Evolutionary conservation across 2,888 invertebrate species (phyloP).

Genomic region (Spilosoma lubricipeda): DNA sequence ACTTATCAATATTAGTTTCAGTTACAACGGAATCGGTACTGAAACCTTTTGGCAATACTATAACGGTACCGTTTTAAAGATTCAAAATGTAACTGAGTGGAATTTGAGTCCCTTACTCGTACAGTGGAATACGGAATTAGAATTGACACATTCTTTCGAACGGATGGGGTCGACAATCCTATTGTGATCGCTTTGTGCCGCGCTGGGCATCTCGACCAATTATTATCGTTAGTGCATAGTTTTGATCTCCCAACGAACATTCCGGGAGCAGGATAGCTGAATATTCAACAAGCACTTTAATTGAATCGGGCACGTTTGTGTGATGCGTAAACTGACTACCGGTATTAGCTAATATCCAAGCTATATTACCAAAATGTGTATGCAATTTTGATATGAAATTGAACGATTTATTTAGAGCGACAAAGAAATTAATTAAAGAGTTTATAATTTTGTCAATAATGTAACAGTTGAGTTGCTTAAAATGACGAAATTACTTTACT

Average conservation of each 20-base stretch:
- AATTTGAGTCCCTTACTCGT: neutral
- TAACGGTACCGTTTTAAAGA: neutral
- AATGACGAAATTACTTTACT: neutral
- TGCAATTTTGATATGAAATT: neutral
- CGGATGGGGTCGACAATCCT: slow-evolving; percentile 23
- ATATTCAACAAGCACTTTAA: slow-evolving; percentile 49
- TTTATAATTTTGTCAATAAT: neutral
- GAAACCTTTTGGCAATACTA: neutral
- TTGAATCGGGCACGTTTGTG: slow-evolving; percentile 40
- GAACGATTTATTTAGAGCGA: neutral
- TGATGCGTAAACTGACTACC: slow-evolving; percentile 20
- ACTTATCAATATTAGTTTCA: neutral
- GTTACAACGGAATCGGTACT: neutral
- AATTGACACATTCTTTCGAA: slow-evolving; percentile 17
- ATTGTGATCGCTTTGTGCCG: slow-evolving; percentile 23
- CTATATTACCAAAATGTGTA: neutral
- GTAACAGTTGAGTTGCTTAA: neutral
- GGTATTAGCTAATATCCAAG: neutral
- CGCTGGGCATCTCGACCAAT: slow-evolving; percentile 35
- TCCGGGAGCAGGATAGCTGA: slow-evolving; percentile 21
- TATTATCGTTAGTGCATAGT: slow-evolving; percentile 49
- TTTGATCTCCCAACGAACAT: slow-evolving; percentile 28
- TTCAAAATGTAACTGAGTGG: neutral
- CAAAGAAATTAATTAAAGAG: neutral
- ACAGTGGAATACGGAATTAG: slow-evolving; percentile 7